Evolutionary conservation across 2,797 vertebrate species (phyloP).

Genomic region (Propithecus perrieri): DNA sequence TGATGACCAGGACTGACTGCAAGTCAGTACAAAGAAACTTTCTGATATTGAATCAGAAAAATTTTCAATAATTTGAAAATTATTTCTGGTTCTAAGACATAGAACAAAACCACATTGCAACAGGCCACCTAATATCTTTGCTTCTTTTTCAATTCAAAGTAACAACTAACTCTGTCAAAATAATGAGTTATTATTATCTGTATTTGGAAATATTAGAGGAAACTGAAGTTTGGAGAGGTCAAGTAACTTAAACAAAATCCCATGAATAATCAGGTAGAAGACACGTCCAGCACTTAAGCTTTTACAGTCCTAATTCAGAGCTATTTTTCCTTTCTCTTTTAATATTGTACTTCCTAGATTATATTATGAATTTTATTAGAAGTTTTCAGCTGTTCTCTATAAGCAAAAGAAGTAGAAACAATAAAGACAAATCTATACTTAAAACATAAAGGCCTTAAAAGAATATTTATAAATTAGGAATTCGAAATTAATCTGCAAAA

Average conservation of each 20-base stretch:
- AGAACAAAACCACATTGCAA: slow-evolving; percentile 7
- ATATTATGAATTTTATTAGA: slow-evolving; percentile 1
- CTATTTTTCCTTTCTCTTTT: slow-evolving; percentile 43
- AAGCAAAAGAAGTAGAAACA: neutral
- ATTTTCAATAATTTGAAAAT: neutral
- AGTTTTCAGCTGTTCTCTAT: neutral
- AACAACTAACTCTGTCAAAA: slow-evolving; percentile 32
- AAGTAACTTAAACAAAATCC: slow-evolving; percentile 10
- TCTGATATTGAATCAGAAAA: neutral
- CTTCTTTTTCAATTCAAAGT: slow-evolving; percentile 1
- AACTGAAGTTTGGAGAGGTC: slow-evolving; percentile 9
- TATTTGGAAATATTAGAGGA: slow-evolving; percentile 13
- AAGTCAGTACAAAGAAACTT: neutral
- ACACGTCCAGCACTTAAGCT: neutral
- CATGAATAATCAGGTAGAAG: slow-evolving; percentile 33
- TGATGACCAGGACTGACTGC: neutral
- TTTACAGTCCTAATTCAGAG: neutral
- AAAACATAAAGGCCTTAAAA: neutral
- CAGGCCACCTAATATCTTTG: neutral
- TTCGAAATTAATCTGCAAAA: slow-evolving; percentile 21
- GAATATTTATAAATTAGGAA: neutral
- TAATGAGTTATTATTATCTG: neutral
- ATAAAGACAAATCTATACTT: neutral
- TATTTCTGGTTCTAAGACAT: neutral
- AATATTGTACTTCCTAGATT: neutral